A percentile compares a stretch with the other conserved stretches of the same genome.
phyloP scores from a whole-genome alignment of 2,797 vertebrate species.

The Apodemus agrarius region DNA sequence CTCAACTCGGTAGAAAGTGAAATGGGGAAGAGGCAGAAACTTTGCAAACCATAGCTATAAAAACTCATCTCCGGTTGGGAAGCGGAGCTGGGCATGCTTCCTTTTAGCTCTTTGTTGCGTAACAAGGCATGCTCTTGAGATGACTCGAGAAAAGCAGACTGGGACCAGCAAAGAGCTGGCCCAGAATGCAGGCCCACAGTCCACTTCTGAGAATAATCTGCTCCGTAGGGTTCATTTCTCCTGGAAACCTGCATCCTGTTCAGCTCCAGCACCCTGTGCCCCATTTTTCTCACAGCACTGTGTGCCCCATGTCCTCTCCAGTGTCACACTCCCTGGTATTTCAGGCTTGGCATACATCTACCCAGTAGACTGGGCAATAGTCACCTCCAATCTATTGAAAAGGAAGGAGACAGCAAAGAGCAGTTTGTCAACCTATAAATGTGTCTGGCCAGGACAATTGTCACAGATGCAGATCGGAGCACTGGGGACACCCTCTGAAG shows the following conservation, averaged over 20 bases:
- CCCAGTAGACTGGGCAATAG: rapidly evolving
- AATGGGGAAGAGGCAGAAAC: not conserved
- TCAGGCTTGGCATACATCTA: not conserved
- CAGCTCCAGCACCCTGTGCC: not conserved
- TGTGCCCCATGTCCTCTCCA: not conserved
- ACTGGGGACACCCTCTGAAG: not conserved
- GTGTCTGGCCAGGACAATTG: rapidly evolving
- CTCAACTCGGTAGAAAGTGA: not conserved
- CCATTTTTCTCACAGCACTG: not conserved
- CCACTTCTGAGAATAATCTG: not conserved
- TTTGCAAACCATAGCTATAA: not conserved
- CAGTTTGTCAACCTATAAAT: too few relatives aligned
- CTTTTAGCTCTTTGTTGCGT: too few relatives aligned
- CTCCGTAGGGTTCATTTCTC: too few relatives aligned
- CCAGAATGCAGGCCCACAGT: rapidly evolving
- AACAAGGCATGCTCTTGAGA: not conserved
- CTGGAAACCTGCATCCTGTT: not conserved
- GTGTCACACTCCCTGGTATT: not conserved
- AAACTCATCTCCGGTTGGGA: rapidly evolving
- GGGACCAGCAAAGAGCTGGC: not conserved
- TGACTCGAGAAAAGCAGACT: not conserved
- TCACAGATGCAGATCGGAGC: not conserved
- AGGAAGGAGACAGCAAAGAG: rapidly evolving
- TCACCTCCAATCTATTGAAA: rapidly evolving
- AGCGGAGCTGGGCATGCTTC: not conserved